Percentiles rank a stretch among this genome's conserved stretches.
These are phyloP conservation scores for Parauchenoglanis punctatus DNA, from an alignment of 2,797 vertebrate genomes.

Conservation along the genomic window DNA sequence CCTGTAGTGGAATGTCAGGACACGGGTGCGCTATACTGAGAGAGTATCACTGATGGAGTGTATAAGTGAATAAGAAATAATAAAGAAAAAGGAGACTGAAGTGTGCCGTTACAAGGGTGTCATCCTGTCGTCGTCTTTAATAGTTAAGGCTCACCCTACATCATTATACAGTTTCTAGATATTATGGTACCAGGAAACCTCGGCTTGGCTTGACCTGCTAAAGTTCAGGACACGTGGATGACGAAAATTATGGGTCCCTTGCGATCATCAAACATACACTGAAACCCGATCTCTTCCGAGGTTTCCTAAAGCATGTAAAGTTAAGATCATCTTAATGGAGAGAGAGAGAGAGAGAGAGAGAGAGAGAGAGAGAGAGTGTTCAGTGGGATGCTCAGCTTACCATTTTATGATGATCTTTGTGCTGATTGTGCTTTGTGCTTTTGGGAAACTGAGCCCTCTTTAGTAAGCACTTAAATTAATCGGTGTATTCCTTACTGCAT, in stretches of 20 bases:
- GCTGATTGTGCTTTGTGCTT: conserved; percentile 11
- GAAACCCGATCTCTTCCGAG: neutral
- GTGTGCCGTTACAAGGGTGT: too few relatives aligned
- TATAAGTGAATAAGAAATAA: too few relatives aligned
- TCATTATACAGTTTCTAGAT: too few relatives aligned
- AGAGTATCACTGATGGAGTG: too few relatives aligned
- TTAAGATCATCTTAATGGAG: neutral
- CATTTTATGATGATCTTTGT: conserved; percentile 5
- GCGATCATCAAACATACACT: neutral
- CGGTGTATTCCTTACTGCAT: neutral
- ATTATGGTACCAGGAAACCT: neutral
- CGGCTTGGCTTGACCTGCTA: neutral
- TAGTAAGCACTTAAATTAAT: neutral
- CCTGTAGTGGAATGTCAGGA: too few relatives aligned
- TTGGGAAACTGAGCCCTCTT: neutral
- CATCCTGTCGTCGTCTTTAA: too few relatives aligned
- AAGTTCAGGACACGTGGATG: neutral
- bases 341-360: neutral
- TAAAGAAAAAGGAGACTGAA: too few relatives aligned
- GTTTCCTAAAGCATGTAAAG: neutral
- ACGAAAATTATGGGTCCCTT: neutral
- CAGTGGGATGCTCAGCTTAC: neutral
- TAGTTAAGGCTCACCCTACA: too few relatives aligned
- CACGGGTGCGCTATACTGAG: too few relatives aligned
- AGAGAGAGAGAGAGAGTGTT: neutral